phyloP scores from a whole-genome alignment of 2,797 vertebrate species.

The Melanotaenia nigrans region DNA sequence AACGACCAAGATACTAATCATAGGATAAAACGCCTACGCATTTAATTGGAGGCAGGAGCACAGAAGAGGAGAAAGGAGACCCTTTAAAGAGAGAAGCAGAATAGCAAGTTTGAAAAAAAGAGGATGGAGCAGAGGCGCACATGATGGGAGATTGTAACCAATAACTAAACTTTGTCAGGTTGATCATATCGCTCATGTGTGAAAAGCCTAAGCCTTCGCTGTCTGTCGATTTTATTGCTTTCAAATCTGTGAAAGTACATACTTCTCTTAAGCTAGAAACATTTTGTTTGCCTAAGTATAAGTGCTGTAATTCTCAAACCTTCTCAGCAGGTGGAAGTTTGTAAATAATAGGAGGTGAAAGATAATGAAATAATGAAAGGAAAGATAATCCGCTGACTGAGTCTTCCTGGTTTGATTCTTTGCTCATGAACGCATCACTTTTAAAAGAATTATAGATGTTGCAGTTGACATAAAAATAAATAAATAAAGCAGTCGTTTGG shows the following conservation, averaged over 20 bases:
- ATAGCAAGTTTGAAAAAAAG: constrained; percentile 12
- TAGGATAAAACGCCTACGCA: constrained; percentile 96
- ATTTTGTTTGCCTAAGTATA: constrained; percentile 8
- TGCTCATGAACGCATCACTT: constrained; percentile 3
- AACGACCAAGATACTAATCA: constrained; percentile 99
- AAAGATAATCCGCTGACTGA: not conserved
- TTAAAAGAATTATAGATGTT: not conserved
- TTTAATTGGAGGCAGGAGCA: constrained; percentile 95
- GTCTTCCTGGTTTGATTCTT: not conserved
- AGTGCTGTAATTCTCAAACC: not conserved
- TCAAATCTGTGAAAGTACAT: not conserved
- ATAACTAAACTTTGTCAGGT: constrained; percentile 4
- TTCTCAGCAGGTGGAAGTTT: too few species aligned
- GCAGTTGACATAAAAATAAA: not conserved
- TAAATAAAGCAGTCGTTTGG: constrained; percentile 21
- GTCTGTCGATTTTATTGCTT: not conserved
- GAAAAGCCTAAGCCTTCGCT: constrained; percentile 1
- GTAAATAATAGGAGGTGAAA: too few species aligned
- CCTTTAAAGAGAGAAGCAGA: constrained; percentile 33
- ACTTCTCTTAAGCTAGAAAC: not conserved
- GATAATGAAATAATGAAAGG: too few species aligned
- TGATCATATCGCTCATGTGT: not conserved
- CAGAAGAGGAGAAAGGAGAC: constrained; percentile 48
- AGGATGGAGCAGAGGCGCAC: constrained; percentile 1
- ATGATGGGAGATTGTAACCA: constrained; percentile 5